phyloP scores from a whole-genome alignment of 2,888 invertebrate genomes.

The Zonitis immaculata region DNA sequence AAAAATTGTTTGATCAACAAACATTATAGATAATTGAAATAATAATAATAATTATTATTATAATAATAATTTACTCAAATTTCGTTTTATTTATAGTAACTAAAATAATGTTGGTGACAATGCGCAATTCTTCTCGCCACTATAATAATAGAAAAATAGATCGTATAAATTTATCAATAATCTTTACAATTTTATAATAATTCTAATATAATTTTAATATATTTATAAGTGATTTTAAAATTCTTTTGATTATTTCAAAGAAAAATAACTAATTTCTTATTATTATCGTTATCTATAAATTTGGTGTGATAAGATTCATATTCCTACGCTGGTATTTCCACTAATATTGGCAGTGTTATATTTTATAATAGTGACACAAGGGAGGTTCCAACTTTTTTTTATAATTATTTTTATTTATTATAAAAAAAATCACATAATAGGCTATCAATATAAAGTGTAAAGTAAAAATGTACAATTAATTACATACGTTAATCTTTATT shows the following conservation, averaged over 20 bases:
- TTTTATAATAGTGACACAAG: constrained; percentile 20
- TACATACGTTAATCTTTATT: neutral
- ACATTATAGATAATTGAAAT: too few relatives aligned
- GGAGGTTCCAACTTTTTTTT: constrained; percentile 13
- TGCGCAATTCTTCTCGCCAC: too few relatives aligned
- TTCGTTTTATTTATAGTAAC: too few relatives aligned
- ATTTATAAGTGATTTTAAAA: neutral
- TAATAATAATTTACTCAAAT: too few relatives aligned
- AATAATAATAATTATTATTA: too few relatives aligned
- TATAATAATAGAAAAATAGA: neutral
- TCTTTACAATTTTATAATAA: too few relatives aligned
- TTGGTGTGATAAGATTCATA: constrained; percentile 16
- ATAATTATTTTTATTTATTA: neutral
- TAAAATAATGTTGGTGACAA: too few relatives aligned
- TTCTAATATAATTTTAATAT: too few relatives aligned
- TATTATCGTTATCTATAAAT: neutral
- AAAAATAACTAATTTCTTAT: neutral
- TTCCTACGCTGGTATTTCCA: constrained; percentile 13
- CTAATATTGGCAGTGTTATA: constrained; percentile 14
- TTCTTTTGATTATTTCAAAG: neutral
- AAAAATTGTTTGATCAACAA: too few relatives aligned
- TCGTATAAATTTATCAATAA: neutral
- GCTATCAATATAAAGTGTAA: neutral
- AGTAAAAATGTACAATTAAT: neutral
- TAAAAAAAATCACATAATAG: neutral